Evolutionary conservation across 2,113 vertebrate species (phyloP), one percentile per base, ranked within the genome.

Genomic region (Tympanuchus pallidicinctus): DNA sequence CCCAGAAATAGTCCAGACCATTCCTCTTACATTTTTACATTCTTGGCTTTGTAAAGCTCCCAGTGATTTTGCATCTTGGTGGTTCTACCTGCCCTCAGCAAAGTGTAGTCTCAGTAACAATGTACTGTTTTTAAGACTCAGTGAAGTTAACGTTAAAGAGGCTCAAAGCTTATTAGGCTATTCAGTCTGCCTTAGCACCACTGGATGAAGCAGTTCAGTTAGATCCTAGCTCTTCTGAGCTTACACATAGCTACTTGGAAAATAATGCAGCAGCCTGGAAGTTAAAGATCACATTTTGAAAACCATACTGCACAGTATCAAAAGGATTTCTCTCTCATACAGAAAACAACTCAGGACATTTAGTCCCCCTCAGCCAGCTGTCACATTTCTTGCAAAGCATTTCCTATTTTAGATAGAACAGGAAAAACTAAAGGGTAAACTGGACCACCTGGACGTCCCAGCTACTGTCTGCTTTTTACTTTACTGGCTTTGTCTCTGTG

Each of bases 1-100:
- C 27, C 34, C 40, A 69, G 40, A 50, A 61, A n/a, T 0, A 42
- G 14, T 6, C 17, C 52, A 72, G 76, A 0, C 2, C 14, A 13
- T 8, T 56, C 7, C 5, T 10, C 10, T 50, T 2, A 8, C 11
- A 9, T 88, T 88, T 27, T 47, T 13, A 34, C 36, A 6, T 24
- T 47, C 36, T 9, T 30, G 40, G 28, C 25, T 71, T 11, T 5
- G 18, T 30, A 71, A 86, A 94, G 60, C 11, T 71, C 8, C 1
- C 11, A 30, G 13, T 0, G 11, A 4, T 59, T 90, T 67, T 48
- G 14, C 40, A 40, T 36, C 8, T 3, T 1, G 0, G 30, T 36
- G 9, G 64, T 76, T 6, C 73, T 7, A 73, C 6, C 36, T 15
- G 8, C 21, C 48, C n/a, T 67, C 42, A 56, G 38, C 38, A 67